These are phyloP conservation scores for Mechanitis messenoides DNA, from an alignment of 2,888 invertebrate genomes.

Conservation along the genomic window DNA sequence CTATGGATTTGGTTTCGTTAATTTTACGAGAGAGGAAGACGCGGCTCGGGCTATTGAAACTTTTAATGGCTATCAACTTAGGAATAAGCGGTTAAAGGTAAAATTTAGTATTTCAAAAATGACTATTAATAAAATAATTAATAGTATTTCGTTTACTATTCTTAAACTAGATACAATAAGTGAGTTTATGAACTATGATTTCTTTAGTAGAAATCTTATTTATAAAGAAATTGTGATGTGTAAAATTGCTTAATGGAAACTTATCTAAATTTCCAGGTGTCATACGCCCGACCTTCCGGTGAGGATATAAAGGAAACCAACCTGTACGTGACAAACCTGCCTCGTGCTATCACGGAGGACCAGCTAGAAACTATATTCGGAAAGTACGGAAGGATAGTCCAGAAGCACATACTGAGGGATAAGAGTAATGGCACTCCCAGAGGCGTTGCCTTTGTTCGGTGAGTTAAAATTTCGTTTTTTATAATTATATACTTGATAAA, in stretches of 20 bases:
- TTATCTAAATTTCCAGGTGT: slow-evolving; percentile 75
- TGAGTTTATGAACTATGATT: too few relatives aligned
- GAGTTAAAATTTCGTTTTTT: slow-evolving; percentile 19
- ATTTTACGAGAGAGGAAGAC: slow-evolving; percentile 90
- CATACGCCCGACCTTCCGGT: slow-evolving; percentile 92
- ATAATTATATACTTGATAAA: background rate
- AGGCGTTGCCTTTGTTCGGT: slow-evolving; percentile 96
- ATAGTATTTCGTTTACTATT: background rate
- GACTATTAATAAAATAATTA: too few relatives aligned
- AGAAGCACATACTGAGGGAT: slow-evolving; percentile 92
- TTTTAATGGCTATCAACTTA: slow-evolving; percentile 90
- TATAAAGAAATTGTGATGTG: too few relatives aligned
- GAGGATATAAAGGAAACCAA: slow-evolving; percentile 96
- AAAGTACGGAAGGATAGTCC: slow-evolving; percentile 92
- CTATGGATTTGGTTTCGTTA: slow-evolving; percentile 97
- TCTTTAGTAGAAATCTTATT: too few relatives aligned
- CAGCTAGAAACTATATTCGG: slow-evolving; percentile 91
- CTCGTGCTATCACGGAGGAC: slow-evolving; percentile 88
- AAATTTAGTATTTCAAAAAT: too few relatives aligned
- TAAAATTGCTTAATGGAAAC: too few relatives aligned
- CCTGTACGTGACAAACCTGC: slow-evolving; percentile 94
- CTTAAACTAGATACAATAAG: too few relatives aligned
- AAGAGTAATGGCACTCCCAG: slow-evolving; percentile 91
- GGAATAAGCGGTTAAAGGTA: slow-evolving; percentile 94
- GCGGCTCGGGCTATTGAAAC: slow-evolving; percentile 90